Base-by-base conservation (phyloP, 2,888 invertebrate genomes). In the Muscina levida region DNA sequence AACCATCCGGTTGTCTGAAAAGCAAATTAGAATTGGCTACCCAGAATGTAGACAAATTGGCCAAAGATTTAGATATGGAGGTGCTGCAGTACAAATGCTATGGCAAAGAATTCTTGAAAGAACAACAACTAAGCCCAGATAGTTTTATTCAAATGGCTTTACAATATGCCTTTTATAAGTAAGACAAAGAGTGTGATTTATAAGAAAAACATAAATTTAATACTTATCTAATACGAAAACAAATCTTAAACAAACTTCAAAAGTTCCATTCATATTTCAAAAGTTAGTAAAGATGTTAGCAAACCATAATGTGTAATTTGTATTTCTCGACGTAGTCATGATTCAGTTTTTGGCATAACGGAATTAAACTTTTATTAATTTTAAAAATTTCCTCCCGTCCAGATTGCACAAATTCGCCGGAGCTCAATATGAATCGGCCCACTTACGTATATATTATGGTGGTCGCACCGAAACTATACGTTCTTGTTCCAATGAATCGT, bases 401-500 rank as follows among this genome's bases (percentile, higher is more conserved):
- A 95, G 95, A 86, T 86, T 95, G 48, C 94, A 97, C 87, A 92
- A 93, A 77, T 91, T 92, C 62, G 94, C 96, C 1, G 95, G 94
- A 48, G 96, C 97, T 0, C 97, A 97, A 86, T 98, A 98, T 89
- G 98, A 98, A 91, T 96, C 97, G 0, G 98, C 96, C 0, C 95
- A 97, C 11, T 93, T 96, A 65, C 92, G 98, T 71, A 95, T 95
- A 92, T 98, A 94, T 89, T 91, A 93, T 10, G 94, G 95, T 82
- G 98, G 98, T 0, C 93, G 98, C 73, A 98, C 98, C 0, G 98
- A 98, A 91, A 97, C 97, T 0, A 98, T 98, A 83, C 93, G 98
- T 74, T 97, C 97, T 0, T 97, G 98, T 86, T 96, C 96, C 2
- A 90, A 91, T 5, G 97, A 97, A 88, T 96, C 97, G 0, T 89